Evolutionary conservation across 2,888 invertebrate species (phyloP).

Genomic region (Ptilodon capucinus): DNA sequence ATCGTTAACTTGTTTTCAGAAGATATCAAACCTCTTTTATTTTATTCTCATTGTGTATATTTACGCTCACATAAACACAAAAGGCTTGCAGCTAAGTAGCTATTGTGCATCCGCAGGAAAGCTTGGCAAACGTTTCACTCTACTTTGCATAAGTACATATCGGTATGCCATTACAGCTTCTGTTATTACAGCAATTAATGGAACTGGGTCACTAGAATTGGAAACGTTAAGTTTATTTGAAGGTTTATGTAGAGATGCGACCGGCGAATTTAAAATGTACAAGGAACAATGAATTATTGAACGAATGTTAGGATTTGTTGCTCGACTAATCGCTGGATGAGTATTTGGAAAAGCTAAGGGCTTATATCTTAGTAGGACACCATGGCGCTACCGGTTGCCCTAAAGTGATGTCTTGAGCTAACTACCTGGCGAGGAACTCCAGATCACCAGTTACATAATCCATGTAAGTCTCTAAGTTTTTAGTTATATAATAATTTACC

Average conservation of each 20-base stretch:
- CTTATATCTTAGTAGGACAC: too few species aligned
- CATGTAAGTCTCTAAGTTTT: too few species aligned
- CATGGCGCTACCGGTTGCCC: too few species aligned
- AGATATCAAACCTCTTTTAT: not conserved
- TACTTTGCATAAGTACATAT: conserved; percentile 20
- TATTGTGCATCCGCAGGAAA: conserved; percentile 6
- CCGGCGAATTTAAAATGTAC: too few species aligned
- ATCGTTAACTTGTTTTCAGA: not conserved
- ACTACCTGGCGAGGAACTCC: too few species aligned
- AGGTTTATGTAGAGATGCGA: not conserved
- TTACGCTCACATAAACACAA: not conserved
- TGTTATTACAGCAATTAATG: conserved; percentile 6
- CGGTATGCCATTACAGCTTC: conserved; percentile 7
- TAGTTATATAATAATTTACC: too few species aligned
- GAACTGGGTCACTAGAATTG: not conserved
- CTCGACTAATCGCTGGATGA: too few species aligned
- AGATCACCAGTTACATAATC: too few species aligned
- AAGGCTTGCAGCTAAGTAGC: not conserved
- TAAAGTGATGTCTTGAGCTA: too few species aligned
- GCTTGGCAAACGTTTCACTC: conserved; percentile 20
- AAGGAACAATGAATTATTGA: too few species aligned
- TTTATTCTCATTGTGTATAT: not conserved
- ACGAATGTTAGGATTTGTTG: too few species aligned
- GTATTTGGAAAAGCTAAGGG: too few species aligned
- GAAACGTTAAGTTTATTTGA: not conserved